These are phyloP conservation scores for Platyrinchus mystaceus DNA, from an alignment of 2,797 vertebrate species.

Conservation along the genomic window DNA sequence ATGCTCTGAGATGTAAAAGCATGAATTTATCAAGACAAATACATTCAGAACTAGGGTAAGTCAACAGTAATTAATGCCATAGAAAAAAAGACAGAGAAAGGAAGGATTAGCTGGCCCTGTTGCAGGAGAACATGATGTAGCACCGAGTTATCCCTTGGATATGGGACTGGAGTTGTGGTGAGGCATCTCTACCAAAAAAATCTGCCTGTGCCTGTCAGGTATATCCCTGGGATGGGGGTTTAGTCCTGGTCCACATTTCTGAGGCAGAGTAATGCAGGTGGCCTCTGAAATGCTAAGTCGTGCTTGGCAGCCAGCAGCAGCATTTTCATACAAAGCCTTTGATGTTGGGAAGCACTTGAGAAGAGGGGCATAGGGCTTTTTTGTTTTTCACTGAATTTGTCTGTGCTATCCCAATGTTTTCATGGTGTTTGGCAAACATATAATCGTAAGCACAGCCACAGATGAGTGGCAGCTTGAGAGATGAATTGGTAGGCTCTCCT, in stretches of 20 bases:
- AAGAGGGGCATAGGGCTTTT: neutral
- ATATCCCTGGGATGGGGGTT: neutral
- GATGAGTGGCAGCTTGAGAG: neutral
- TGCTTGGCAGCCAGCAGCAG: neutral
- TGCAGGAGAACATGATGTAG: neutral
- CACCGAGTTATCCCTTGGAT: neutral
- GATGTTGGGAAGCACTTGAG: neutral
- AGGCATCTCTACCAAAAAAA: constrained; percentile 8
- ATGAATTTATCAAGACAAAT: constrained; percentile 67
- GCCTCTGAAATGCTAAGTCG: constrained; percentile 6
- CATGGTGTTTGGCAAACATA: neutral
- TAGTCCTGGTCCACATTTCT: neutral
- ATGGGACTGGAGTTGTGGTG: neutral
- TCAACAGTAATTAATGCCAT: constrained; percentile 57
- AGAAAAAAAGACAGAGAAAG: neutral
- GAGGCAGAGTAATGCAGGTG: neutral
- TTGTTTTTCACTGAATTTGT: neutral
- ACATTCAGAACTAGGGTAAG: constrained; percentile 57
- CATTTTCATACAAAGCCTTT: neutral
- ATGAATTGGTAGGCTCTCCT: constrained; percentile 15
- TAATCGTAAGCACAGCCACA: neutral
- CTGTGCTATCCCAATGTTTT: constrained; percentile 17
- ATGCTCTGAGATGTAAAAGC: constrained; percentile 66
- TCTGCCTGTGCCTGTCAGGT: neutral
- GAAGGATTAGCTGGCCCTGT: constrained; percentile 1